Base-by-base conservation (phyloP, 2,888 invertebrate genomes). In the Hecatera dysodea region DNA sequence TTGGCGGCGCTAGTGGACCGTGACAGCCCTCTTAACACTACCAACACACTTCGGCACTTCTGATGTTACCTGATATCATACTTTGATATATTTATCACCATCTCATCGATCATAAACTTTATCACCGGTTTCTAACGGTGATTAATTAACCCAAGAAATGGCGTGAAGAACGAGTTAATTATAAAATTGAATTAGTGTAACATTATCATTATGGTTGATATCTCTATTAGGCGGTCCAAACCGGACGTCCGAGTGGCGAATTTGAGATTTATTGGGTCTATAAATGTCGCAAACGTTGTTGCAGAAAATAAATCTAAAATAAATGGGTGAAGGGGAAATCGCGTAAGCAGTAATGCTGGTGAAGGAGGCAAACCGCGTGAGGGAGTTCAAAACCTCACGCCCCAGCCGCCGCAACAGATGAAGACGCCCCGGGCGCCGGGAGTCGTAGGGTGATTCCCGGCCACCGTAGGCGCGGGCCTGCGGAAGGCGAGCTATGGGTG, bases 61-160 rank as follows among this genome's bases (percentile, higher is more conserved):
- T 77, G 63, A 76, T 69, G 50, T 76, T 53, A 46, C 27, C 22
- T 36, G 33, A 77, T 53, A 52, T 24, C 24, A 12, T 48, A 48
- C 0, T 6, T 12, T 29, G 33, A 80, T 44, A 48, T 12, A 12
- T 59, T 81, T 62, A 81, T 70, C 64, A 78, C 27, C 63, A 53
- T 1, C 29, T 12, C 61, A 81, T 78, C 64, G 22, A 77, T 77
- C 81, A 78, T 77, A 77, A 64, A 62, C 6, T 70, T 77, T 70
- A 78, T 77, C 78, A 77, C 78, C 53, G 81, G 65, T 77, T 78
- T 78, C 78, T 81, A 78, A 33, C 39, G 53, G 71, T 70, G 64
- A 78, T 81, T 70, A 70, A 81, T 77, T 70, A 76, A 53, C 36
- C 55, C 33, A 7, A 29, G 53, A 12, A 61, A 57, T 22, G 46